These are phyloP conservation scores for Aproaerema taeniolella DNA, from an alignment of 2,888 invertebrate genomes.

Conservation along the genomic window DNA sequence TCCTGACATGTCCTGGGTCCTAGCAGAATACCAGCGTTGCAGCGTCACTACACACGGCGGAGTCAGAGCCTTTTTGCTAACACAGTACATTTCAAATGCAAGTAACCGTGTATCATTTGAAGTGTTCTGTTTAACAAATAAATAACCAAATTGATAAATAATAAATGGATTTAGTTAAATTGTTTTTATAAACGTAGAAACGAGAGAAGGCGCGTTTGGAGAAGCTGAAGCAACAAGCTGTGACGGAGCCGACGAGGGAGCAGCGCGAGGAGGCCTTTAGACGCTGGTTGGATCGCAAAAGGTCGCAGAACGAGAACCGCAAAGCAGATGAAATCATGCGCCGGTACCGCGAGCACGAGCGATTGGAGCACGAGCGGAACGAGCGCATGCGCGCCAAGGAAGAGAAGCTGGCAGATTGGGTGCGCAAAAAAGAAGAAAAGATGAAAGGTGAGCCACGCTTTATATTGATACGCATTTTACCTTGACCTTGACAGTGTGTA, in stretches of 20 bases:
- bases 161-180: too few relatives aligned
- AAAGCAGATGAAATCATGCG: conserved; percentile 62
- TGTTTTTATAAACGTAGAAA: too few relatives aligned
- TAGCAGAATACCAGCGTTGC: too few relatives aligned
- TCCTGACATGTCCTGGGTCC: too few relatives aligned
- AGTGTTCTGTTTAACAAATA: too few relatives aligned
- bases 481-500: too few relatives aligned
- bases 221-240: conserved; percentile 38
- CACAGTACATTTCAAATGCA: too few relatives aligned
- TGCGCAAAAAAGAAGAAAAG: conserved; percentile 75
- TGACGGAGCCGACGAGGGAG: conserved; percentile 45
- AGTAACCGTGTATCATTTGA: too few relatives aligned
- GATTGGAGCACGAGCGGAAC: conserved; percentile 48
- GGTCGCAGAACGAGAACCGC: conserved; percentile 49
- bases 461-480: too few relatives aligned
- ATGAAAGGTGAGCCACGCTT: conserved; percentile 68
- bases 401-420: conserved; percentile 75
- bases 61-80: too few relatives aligned
- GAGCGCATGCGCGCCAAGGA: conserved; percentile 57
- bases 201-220: conserved; percentile 48
- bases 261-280: conserved; percentile 68
- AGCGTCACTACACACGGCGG: too few relatives aligned
- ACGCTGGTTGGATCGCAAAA: conserved; percentile 75
- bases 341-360: conserved; percentile 45
- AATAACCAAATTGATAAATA: too few relatives aligned